A percentile compares a stretch with the other conserved stretches of the same genome.
Conservation (phyloP, 2,888 invertebrate species). For the Sesamia inferens region DNA sequence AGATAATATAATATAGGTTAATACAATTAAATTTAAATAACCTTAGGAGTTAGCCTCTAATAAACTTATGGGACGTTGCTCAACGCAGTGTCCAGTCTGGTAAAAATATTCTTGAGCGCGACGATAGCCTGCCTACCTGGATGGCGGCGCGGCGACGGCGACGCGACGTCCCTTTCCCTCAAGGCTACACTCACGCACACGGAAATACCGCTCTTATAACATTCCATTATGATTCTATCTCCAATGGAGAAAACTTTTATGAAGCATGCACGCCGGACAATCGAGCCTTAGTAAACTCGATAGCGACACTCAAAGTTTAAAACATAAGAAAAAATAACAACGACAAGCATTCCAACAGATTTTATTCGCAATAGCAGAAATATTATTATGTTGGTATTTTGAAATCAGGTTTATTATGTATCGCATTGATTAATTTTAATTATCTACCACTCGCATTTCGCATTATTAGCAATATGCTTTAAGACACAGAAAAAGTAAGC, state of each 20-base stretch:
- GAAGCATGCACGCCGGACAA: conserved; percentile 72
- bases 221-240: conserved; percentile 34
- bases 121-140: conserved; percentile 81
- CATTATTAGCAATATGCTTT: not conserved
- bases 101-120: conserved; percentile 67
- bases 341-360: conserved; percentile 5
- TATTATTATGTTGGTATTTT: not conserved
- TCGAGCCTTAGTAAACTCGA: conserved; percentile 69
- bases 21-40: not conserved
- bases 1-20: too few relatives aligned
- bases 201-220: conserved; percentile 69
- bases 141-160: conserved; percentile 78
- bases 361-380: conserved; percentile 23
- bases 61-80: not conserved
- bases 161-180: conserved; percentile 85
- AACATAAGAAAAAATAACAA: conserved; percentile 35
- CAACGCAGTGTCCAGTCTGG: conserved; percentile 35
- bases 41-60: not conserved
- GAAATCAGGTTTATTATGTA: not conserved
- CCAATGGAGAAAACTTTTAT: conserved; percentile 60
- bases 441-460: not conserved
- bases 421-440: not conserved
- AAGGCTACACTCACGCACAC: conserved; percentile 76
- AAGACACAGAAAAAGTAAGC: not conserved
- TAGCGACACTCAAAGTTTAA: conserved; percentile 44